Evolutionary conservation across 2,113 vertebrate genomes (phyloP).

Genomic region (Xenopus borealis): DNA sequence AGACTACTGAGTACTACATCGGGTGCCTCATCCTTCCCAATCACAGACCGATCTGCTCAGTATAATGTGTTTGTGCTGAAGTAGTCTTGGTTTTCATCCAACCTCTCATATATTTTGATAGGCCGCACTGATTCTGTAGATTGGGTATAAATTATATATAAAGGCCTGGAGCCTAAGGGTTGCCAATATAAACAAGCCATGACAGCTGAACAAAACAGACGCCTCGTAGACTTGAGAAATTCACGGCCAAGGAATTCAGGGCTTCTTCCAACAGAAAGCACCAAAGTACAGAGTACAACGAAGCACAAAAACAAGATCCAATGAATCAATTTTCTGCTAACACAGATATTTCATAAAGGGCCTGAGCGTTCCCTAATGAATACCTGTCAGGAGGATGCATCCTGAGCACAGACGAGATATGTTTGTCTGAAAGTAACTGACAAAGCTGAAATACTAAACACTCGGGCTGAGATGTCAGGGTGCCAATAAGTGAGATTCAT

Average conservation of each 20-base stretch:
- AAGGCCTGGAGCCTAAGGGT: too few species aligned
- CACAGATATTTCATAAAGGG: conserved; percentile 21
- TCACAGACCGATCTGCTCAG: too few species aligned
- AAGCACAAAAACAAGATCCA: not conserved
- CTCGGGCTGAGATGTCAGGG: not conserved
- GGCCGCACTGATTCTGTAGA: too few species aligned
- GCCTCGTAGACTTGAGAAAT: not conserved
- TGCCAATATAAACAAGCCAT: not conserved
- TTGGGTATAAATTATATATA: too few species aligned
- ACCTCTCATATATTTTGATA: too few species aligned
- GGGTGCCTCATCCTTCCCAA: too few species aligned
- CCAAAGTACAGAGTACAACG: conserved; percentile 2
- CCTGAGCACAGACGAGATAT: conserved; percentile 1
- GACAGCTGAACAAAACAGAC: not conserved
- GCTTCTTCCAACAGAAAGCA: not conserved
- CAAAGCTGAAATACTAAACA: conserved; percentile 1
- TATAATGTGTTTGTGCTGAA: too few species aligned
- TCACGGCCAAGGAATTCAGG: not conserved
- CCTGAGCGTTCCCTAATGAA: conserved; percentile 7
- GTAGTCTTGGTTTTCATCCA: too few species aligned
- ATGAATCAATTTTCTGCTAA: conserved; percentile 9
- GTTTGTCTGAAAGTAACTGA: conserved; percentile 21
- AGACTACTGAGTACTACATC: too few species aligned
- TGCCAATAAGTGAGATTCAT: not conserved
- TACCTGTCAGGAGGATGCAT: conserved; percentile 26